Evolutionary conservation across 2,888 invertebrate species (phyloP), one percentile per base, ranked within the genome.

Genomic region (Drosophila neotestacea): DNA sequence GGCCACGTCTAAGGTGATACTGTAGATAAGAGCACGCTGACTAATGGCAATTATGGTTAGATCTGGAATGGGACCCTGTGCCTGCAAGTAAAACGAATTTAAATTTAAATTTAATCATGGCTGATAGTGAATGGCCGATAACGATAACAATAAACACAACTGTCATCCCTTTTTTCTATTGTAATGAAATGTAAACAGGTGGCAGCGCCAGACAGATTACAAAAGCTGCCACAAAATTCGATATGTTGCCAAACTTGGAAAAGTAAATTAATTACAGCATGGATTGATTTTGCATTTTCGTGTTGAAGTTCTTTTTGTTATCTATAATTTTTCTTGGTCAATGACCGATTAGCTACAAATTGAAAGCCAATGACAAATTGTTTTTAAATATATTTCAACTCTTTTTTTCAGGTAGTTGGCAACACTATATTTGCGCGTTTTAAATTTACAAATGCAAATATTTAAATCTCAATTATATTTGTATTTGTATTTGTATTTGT

Each of bases 61-160:
- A 76, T 92, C 92, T 55, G 81, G 65, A 72, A 91, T 82, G 55
- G 91, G 91, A 52, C 90, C 92, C 79, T 88, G 69, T 16, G 89
- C 86, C 92, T 92, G 69, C n/a, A 89, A 88, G 10, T 9, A 39
- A 39, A 59, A 39, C 4, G 39, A 51, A 30, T 9, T n/a, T n/a
- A n/a, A n/a, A n/a, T n/a, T n/a, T n/a, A 47, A 32, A 16, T 41
- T 54, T 4, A 44, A 28, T 28, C 27, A 38, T 46, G 44, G 28
- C 30, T 54, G 38, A 62, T 54, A 52, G 46, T 28, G 6, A 9
- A 7, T 4, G 3, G 9, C 4, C 11, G 52, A 62, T 32, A 54
- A 38, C 47, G 38, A 61, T 61, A 62, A 46, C 52, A 44, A 36
- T 28, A 4, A 36, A 13, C 6, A 50, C 32, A 34, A 22, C 30